Evolutionary conservation across 2,113 vertebrate species (phyloP), one percentile per base, ranked within the genome.

Genomic region (Rhinoderma darwinii): DNA sequence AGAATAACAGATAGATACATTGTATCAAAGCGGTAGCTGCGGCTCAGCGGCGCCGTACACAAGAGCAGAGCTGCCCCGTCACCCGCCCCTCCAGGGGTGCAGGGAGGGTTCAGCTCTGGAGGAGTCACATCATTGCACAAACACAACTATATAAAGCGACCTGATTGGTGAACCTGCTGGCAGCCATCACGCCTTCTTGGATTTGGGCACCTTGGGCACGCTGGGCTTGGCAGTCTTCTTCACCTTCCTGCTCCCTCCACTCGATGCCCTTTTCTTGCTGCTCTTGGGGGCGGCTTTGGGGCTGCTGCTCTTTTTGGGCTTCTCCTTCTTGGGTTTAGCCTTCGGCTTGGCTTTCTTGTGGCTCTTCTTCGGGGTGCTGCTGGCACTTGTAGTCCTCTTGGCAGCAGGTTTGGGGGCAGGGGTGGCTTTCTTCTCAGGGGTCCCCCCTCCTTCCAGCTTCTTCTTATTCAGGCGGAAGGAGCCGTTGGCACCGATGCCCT

Each of bases 381-480:
- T 35, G 72, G 72, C 35, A 10, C 32, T 72, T 5, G 76, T 0
- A 7, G 32, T 88, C 25, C 82, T 54, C 80, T 47, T 35, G 22
- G 80, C 25, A 25, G 72, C 80, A 10, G 89, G 78, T 89, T 92
- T 93, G 39, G 89, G 70, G 59, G 89, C 17, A 18, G 87, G 78
- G 77, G 82, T 70, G 50, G 50, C 73, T 41, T 61, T 80, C 27
- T 77, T 68, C 14, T 76, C 56, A 0, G 43, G 56, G 54, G 11
- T 9, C 7, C 30, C 30, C 35, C 30, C 44, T 32, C 91, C 93
- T 88, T 94, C 94, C 83, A 96, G 91, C 89, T 96, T 96, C 89
- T 96, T 96, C 88, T 92, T 95, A 89, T 96, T 96, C 82, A 97
- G 94, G 90, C 94, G 96, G 93, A 97, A 97, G 3, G 96, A 96